phyloP scores from a whole-genome alignment of 1,140 invertebrate species.

The Dryas iulia region DNA sequence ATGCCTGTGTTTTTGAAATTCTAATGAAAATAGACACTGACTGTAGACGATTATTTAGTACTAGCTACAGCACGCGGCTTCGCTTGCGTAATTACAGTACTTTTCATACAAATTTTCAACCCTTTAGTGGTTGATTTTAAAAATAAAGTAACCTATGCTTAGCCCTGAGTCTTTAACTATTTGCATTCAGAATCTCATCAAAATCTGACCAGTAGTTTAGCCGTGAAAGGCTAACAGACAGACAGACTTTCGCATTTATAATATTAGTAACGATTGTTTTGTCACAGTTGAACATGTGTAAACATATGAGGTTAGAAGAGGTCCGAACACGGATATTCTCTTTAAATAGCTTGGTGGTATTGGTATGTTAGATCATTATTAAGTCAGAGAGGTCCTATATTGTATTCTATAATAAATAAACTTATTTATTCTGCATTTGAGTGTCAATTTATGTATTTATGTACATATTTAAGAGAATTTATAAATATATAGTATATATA shows the following conservation, averaged over 20 bases:
- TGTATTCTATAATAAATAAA: not conserved
- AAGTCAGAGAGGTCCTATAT: not conserved
- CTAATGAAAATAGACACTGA: conserved; percentile 17
- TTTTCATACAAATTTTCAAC: too few species aligned
- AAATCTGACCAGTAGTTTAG: too few species aligned
- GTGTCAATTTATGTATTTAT: conserved; percentile 1
- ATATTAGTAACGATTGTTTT: too few species aligned
- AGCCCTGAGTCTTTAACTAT: too few species aligned
- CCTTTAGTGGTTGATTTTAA: too few species aligned
- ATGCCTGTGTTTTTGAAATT: conserved; percentile 20
- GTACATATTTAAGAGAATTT: not conserved
- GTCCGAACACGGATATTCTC: not conserved
- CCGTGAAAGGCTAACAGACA: too few species aligned
- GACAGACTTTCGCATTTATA: too few species aligned
- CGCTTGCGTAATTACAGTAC: too few species aligned
- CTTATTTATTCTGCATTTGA: not conserved
- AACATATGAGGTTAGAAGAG: not conserved
- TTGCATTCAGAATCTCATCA: too few species aligned
- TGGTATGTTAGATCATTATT: not conserved
- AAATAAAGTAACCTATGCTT: too few species aligned
- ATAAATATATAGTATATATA: not conserved
- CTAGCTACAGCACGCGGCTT: too few species aligned
- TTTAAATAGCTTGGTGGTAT: not conserved
- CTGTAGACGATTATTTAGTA: not conserved
- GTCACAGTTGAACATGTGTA: not conserved